Conservation (phyloP, 2,888 invertebrate species). For the Caenorhabditis becei region DNA sequence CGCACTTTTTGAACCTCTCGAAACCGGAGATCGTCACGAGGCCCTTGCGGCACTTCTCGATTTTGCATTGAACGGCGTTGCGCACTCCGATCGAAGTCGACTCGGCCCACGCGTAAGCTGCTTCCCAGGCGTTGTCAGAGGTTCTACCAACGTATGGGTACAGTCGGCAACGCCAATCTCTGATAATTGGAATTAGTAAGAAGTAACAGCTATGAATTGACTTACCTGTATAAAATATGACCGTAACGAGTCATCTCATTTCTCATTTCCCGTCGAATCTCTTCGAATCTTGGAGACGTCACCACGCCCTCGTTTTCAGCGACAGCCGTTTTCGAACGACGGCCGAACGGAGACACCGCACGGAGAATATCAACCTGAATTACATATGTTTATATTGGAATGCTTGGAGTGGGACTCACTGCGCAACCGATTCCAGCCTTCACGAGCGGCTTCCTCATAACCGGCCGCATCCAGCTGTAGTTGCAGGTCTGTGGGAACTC, state of each 20-base stretch:
- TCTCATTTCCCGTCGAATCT: slow-evolving; percentile 4
- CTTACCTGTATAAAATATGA: slow-evolving; percentile 44
- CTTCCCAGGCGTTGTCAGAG: slow-evolving; percentile 49
- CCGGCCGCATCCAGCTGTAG: slow-evolving; percentile 43
- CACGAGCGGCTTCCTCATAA: slow-evolving; percentile 11
- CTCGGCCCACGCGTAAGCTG: slow-evolving; percentile 63
- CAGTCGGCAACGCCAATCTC: slow-evolving; percentile 63
- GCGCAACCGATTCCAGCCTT: slow-evolving; percentile 18
- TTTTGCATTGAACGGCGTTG: slow-evolving; percentile 41
- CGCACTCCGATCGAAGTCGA: slow-evolving; percentile 60
- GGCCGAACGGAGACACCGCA: slow-evolving; percentile 62
- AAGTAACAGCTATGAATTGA: background rate
- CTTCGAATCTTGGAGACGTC: background rate
- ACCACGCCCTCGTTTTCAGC: background rate
- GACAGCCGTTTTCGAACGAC: slow-evolving; percentile 10
- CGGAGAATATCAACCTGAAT: slow-evolving; percentile 39
- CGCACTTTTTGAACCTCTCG: slow-evolving; percentile 33
- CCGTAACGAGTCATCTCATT: slow-evolving; percentile 36
- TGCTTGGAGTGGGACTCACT: background rate
- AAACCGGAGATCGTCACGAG: slow-evolving; percentile 37
- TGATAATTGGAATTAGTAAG: slow-evolving; percentile 20
- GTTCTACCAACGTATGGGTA: slow-evolving; percentile 59
- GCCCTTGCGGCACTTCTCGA: slow-evolving; percentile 38
- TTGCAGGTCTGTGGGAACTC: slow-evolving; percentile 26
- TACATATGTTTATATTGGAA: background rate